Evolutionary conservation across 35 echinoderm and acorn worm genomes (phyloP).

Genomic region (Ptychodera flava): DNA sequence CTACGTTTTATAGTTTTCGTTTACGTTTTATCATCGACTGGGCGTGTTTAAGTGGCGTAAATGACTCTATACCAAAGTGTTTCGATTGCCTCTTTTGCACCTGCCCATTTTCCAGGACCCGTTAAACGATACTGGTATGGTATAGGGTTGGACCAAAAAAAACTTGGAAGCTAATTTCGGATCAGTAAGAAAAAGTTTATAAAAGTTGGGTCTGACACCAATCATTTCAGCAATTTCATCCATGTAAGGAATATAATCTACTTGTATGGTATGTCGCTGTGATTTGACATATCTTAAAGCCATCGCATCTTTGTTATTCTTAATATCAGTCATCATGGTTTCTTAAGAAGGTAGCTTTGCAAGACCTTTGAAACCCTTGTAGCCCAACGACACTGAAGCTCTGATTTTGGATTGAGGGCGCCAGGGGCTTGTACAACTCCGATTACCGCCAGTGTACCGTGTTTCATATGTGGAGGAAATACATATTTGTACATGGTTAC

Average conservation of each 20-base stretch:
- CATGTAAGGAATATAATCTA: conserved; percentile 10
- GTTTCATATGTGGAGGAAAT: conserved; percentile 38
- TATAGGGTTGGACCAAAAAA: conserved; percentile 21
- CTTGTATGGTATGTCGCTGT: conserved; percentile 16
- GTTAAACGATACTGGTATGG: conserved; percentile 39
- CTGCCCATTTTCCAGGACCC: conserved; percentile 82
- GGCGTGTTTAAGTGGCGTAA: conserved; percentile 47
- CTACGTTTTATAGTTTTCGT: too few species aligned
- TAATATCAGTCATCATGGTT: background rate
- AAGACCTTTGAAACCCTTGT: conserved; percentile 8
- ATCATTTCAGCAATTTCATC: conserved; percentile 10
- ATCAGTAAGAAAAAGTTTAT: background rate
- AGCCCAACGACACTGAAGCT: conserved; percentile 20
- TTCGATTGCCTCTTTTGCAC: conserved; percentile 53
- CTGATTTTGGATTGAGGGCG: conserved; percentile 4
- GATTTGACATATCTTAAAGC: conserved; percentile 8
- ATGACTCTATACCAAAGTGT: conserved; percentile 47
- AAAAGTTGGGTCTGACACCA: conserved; percentile 12
- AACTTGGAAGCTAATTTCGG: background rate
- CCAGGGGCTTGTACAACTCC: conserved; percentile 7
- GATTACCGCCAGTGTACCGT: conserved; percentile 19
- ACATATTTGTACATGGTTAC: conserved; percentile 20
- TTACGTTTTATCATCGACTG: background rate
- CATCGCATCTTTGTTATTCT: background rate
- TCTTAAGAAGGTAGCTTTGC: background rate